Base-by-base conservation (phyloP, 1,140 invertebrate genomes). In the Aphelinus certus region DNA sequence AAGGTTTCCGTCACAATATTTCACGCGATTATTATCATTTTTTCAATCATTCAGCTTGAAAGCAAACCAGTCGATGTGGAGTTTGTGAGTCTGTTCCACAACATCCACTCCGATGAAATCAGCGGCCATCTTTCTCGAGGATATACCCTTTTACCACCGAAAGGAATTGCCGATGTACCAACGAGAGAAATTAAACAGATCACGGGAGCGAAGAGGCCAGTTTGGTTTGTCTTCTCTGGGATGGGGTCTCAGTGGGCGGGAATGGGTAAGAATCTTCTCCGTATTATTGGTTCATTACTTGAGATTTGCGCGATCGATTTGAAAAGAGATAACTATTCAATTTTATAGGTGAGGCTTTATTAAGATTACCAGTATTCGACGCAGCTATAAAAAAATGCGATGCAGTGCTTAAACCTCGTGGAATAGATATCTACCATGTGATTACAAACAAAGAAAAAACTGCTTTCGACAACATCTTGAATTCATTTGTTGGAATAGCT, bases 401-500 rank as follows among this genome's bases (percentile, higher is more conserved):
- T 80, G 88, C 92, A 78, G 88, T 91, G 1, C 85, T 98, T 0
- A 88, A 91, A 80, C 90, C 92, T 0, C 92, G 92, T 82, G 94
- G 92, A 7, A 83, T 98, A 45, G 92, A 97, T 84, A 89, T 98
- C 4, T 91, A 93, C n/a, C 86, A 94, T 60, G 92, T 98, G 76
- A 88, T 99, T 55, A 94, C 93, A 0, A 92, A 92, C 43, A 88
- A 90, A 26, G 91, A 95, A 79, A 92, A 93, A 5, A 90, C 88
- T 66, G 93, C 92, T 9, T 95, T 93, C 83, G 91, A 96, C 72
- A 93, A 95, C 82, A 92, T 95, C 70, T 82, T 97, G 0, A 92
- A 97, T 84, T 94, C 94, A 0, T 98, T 98, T 88, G 92, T 97
- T 58, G 94, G 94, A 26, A 97, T 98, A 80, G 95, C 95, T 42